Evolutionary conservation across 2,888 invertebrate species (phyloP), one percentile per base, ranked within the genome.

Genomic region (Gonocerus acuteangulatus): DNA sequence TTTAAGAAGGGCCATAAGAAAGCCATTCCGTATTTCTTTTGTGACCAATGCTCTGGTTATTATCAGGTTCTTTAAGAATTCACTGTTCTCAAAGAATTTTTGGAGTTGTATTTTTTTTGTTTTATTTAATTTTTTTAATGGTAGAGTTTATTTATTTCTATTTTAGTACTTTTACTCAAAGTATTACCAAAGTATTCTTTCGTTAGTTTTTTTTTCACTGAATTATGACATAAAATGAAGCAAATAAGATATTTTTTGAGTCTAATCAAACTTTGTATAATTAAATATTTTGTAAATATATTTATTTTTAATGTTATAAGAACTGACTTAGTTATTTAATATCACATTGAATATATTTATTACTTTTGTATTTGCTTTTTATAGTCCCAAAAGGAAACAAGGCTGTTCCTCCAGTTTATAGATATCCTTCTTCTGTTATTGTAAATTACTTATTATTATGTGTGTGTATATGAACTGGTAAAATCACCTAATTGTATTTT

Each of bases 351-450:
- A 48, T 54, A 63, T 63, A 61, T 63, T 63, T 63, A 60, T 63
- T 60, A 63, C 63, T 63, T 63, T 63, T 63, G 48, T 62, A 62
- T 62, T 54, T 62, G 61, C 52, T 61, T 61, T 61, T 54, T 54
- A 47, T 61, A 54, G 56, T 61, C 36, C 23, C 56, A 47, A 54
- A 48, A 23, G 21, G 60, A 52, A 61, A 34, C 45, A 44, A 45
- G 27, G 21, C 54, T 45, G 48, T 56, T 61, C 36, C 48, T 47
- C 36, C 13, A 42, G n/a, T 51, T 23, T 27, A 59, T 49, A 52
- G 42, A 60, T 21, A 54, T 54, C 4, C 18, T 19, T 54, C 16
- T 48, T 49, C 48, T 47, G 27, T 56, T 51, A 34, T 34, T 62
- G 32, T 32, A 36, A 23, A 62, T 57, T 48, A 27, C 44, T 48